phyloP scores from a whole-genome alignment of 2,113 vertebrate genomes.

The Eulemur macaco region DNA sequence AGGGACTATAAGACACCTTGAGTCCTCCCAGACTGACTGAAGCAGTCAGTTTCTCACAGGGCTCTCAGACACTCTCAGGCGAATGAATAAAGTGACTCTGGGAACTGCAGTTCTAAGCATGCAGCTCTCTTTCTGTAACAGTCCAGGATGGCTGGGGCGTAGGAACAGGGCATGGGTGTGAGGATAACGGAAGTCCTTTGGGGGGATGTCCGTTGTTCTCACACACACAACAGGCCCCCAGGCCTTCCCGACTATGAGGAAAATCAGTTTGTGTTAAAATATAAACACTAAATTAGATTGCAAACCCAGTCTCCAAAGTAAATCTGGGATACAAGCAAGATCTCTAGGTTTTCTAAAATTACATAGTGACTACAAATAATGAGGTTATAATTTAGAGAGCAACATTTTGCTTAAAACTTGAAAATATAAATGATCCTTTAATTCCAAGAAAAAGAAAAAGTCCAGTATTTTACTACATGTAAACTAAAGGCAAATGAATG shows the following conservation, averaged over 20 bases:
- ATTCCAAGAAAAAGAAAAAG: background rate
- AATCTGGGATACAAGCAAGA: background rate
- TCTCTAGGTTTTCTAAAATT: background rate
- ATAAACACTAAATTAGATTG: background rate
- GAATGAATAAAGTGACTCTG: background rate
- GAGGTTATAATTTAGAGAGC: background rate
- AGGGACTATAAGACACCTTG: background rate
- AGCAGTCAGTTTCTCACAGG: background rate
- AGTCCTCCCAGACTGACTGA: background rate
- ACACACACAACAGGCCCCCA: background rate
- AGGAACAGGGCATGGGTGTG: background rate
- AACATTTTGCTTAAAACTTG: constrained; percentile 1
- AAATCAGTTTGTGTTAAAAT: constrained; percentile 25
- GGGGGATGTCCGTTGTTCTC: background rate
- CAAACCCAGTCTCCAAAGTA: background rate
- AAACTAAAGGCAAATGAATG: background rate
- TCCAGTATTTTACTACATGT: background rate
- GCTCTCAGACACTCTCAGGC: background rate
- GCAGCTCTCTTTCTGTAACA: background rate
- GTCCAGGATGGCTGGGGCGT: background rate
- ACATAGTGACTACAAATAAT: background rate
- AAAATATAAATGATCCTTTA: constrained; percentile 29
- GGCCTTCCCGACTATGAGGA: background rate
- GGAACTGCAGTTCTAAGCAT: background rate
- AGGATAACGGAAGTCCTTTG: background rate